A percentile compares a stretch with the other conserved stretches of the same genome.
Conservation (phyloP, 1,140 invertebrate genomes). For the Microplitis mediator region DNA sequence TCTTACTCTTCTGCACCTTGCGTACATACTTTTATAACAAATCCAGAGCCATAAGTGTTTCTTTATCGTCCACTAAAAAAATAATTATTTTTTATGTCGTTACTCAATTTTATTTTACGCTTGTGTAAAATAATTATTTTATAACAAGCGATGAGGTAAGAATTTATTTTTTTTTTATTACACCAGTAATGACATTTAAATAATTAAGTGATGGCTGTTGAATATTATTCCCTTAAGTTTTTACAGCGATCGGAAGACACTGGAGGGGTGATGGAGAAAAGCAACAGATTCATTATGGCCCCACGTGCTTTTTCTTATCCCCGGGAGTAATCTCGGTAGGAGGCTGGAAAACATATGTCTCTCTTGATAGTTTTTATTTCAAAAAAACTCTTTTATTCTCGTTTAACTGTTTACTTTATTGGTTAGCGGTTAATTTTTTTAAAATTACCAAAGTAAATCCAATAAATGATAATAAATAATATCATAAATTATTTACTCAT, state of each 20-base stretch:
- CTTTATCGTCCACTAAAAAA: constrained; percentile 1
- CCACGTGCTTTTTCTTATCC: constrained; percentile 34
- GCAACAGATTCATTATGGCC: constrained; percentile 4
- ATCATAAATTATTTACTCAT: too few relatives aligned
- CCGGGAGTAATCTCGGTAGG: constrained; percentile 53
- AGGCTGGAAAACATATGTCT: constrained; percentile 58
- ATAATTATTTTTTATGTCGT: too few relatives aligned
- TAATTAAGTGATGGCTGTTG: too few relatives aligned
- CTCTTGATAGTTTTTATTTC: constrained; percentile 31
- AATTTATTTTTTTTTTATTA: too few relatives aligned
- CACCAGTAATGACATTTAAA: too few relatives aligned
- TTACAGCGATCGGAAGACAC: not conserved
- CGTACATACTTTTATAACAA: constrained; percentile 18
- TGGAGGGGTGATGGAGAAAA: not conserved
- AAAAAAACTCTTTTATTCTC: constrained; percentile 40
- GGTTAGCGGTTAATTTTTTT: not conserved
- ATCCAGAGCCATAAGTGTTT: constrained; percentile 9
- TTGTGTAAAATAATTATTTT: too few relatives aligned
- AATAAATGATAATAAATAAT: too few relatives aligned
- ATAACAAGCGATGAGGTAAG: too few relatives aligned
- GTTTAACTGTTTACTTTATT: not conserved
- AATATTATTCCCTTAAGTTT: not conserved
- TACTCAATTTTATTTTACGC: too few relatives aligned
- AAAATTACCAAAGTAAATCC: too few relatives aligned
- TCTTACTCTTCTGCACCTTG: constrained; percentile 30